phyloP scores from a whole-genome alignment of 2,113 vertebrate genomes.

The Montifringilla adamsi region DNA sequence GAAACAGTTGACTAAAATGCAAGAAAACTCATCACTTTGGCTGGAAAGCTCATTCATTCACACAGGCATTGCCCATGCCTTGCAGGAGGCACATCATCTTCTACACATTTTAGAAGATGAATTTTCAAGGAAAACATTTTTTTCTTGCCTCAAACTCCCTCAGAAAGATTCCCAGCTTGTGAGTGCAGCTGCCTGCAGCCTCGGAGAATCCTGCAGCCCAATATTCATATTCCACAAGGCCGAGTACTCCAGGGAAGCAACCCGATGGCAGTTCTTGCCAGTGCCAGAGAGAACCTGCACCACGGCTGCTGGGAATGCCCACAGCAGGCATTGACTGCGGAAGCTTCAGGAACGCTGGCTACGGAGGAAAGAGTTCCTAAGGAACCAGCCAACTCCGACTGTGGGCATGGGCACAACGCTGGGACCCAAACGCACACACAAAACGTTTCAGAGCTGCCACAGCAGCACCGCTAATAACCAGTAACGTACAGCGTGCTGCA shows the following conservation, averaged over 20 bases:
- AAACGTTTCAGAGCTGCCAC: neutral
- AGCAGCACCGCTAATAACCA: neutral
- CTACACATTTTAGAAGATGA: neutral
- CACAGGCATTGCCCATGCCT: neutral
- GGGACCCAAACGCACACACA: accelerated
- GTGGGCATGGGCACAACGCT: accelerated
- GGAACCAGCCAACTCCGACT: accelerated
- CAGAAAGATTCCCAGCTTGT: neutral
- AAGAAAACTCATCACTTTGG: neutral
- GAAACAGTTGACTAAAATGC: neutral
- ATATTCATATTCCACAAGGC: neutral
- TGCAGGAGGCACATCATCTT: neutral
- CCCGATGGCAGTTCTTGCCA: neutral
- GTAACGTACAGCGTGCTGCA: neutral
- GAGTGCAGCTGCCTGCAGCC: neutral
- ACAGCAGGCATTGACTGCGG: accelerated
- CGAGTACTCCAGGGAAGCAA: accelerated
- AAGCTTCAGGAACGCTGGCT: neutral
- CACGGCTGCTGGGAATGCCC: neutral
- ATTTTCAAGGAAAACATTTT: neutral
- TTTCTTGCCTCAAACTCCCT: neutral
- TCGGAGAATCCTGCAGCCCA: neutral
- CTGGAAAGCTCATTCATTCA: neutral
- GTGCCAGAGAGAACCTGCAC: neutral
- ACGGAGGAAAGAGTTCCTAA: neutral